Evolutionary conservation across 2,888 invertebrate genomes (phyloP).

Genomic region (Metopia argyrocephala): DNA sequence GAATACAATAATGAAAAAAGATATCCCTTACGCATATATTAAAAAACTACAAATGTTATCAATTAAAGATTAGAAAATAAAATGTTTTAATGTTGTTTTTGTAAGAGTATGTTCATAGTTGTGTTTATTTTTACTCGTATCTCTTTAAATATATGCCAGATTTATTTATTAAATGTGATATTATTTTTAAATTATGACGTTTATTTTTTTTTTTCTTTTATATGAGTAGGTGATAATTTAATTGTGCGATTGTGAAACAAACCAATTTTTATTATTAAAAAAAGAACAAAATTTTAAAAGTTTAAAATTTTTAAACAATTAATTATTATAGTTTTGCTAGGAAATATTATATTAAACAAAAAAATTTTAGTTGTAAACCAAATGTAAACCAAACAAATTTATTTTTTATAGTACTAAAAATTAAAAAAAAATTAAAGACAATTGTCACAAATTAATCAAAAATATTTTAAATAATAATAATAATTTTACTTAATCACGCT

Average conservation of each 20-base stretch:
- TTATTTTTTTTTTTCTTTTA: background rate
- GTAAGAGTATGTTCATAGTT: background rate
- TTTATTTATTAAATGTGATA: background rate
- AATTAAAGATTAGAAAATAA: background rate
- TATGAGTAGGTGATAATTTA: background rate
- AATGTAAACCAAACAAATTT: too few species aligned
- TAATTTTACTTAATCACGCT: too few species aligned
- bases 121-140: background rate
- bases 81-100: too few species aligned
- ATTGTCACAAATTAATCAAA: too few species aligned
- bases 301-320: too few species aligned
- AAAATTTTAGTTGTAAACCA: too few species aligned
- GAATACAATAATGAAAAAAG: background rate
- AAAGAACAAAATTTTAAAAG: background rate
- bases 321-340: too few species aligned
- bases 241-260: background rate
- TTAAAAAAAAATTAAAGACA: too few species aligned
- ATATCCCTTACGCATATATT: background rate
- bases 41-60: background rate
- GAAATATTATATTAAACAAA: too few species aligned
- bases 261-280: too few species aligned
- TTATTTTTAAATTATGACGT: slow-evolving; percentile 12
- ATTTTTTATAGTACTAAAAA: too few species aligned
- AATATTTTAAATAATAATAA: too few species aligned
- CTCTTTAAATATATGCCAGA: background rate